A percentile compares a stretch with the other conserved stretches of the same genome.
Evolutionary conservation across 2,888 invertebrate genomes (phyloP).

Genomic region (Mechanitis messenoides): DNA sequence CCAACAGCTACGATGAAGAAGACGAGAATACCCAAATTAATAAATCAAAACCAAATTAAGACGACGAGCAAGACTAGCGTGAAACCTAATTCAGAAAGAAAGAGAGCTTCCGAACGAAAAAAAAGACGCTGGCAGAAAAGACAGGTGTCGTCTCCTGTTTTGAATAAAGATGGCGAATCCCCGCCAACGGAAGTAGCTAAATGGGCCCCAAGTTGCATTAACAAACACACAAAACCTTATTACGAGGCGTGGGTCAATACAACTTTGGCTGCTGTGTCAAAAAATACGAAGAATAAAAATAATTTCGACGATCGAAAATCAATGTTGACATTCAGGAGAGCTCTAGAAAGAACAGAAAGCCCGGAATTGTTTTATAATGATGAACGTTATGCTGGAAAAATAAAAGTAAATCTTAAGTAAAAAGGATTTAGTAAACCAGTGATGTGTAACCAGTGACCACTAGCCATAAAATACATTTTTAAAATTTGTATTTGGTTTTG

Average conservation of each 20-base stretch:
- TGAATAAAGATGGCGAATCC: slow-evolving; percentile 25
- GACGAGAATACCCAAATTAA: slow-evolving; percentile 9
- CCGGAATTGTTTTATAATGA: slow-evolving; percentile 47
- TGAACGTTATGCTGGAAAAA: slow-evolving; percentile 52
- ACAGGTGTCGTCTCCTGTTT: slow-evolving; percentile 25
- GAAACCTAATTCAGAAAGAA: slow-evolving; percentile 9
- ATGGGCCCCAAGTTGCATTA: slow-evolving; percentile 50
- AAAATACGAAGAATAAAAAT: slow-evolving; percentile 40
- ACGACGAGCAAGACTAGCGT: slow-evolving; percentile 6
- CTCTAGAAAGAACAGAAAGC: slow-evolving; percentile 32
- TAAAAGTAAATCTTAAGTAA: slow-evolving; percentile 42
- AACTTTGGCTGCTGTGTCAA: slow-evolving; percentile 47
- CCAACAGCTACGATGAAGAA: neutral
- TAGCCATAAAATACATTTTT: too few species aligned
- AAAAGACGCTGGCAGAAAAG: slow-evolving; percentile 11
- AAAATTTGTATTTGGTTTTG: too few species aligned
- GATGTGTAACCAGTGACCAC: too few species aligned
- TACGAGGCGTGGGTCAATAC: slow-evolving; percentile 67
- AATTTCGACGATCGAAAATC: slow-evolving; percentile 36
- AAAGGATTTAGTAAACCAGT: neutral
- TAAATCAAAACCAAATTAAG: slow-evolving; percentile 10
- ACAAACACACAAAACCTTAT: slow-evolving; percentile 50
- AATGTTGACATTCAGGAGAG: slow-evolving; percentile 35
- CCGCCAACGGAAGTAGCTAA: slow-evolving; percentile 55
- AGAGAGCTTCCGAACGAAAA: slow-evolving; percentile 21